phyloP scores from a whole-genome alignment of 1,140 invertebrate species.

The Leptopilina clavipes region DNA sequence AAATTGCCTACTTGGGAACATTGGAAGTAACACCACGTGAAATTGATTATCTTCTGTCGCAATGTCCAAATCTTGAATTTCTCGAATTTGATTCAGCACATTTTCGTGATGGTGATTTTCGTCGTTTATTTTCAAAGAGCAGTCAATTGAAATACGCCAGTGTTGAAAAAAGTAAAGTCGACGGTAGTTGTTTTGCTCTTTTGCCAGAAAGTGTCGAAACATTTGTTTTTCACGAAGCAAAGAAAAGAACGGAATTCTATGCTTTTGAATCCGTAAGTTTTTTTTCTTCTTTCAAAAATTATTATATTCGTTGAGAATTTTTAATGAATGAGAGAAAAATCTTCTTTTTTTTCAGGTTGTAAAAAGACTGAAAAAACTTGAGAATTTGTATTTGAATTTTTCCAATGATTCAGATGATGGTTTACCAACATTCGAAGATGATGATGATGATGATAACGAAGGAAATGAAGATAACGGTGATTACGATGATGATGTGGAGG shows the following conservation, averaged over 20 bases:
- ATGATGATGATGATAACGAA: no score
- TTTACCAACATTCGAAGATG: no score
- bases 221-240: neutral
- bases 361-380: neutral
- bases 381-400: conserved; percentile 11
- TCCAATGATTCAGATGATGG: neutral
- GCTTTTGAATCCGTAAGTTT: conserved; percentile 5
- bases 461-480: neutral
- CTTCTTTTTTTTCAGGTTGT: neutral
- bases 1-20: conserved; percentile 15
- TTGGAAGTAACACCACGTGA: conserved; percentile 7
- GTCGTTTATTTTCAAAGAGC: neutral
- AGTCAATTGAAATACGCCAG: neutral
- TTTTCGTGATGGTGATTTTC: neutral
- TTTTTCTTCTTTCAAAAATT: neutral
- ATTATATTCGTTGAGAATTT: no score
- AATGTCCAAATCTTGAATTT: conserved; percentile 15
- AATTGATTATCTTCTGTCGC: neutral
- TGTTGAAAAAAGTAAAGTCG: neutral
- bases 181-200: neutral
- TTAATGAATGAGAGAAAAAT: no score
- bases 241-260: neutral
- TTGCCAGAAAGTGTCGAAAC: neutral
- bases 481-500: no score
- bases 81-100: neutral